Evolutionary conservation across 2,113 vertebrate genomes (phyloP).

Genomic region (Casuarius casuarius): DNA sequence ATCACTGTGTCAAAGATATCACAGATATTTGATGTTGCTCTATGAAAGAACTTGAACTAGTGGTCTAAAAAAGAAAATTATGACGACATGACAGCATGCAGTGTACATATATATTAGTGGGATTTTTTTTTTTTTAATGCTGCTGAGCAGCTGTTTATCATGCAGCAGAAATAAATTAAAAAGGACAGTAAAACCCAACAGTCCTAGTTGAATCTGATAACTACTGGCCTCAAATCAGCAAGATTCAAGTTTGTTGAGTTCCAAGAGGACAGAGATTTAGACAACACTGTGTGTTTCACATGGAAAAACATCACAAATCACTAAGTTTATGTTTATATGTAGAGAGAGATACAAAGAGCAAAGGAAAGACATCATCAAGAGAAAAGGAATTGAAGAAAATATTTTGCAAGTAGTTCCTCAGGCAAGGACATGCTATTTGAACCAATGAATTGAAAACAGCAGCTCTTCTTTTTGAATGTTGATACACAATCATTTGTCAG

Average conservation of each 20-base stretch:
- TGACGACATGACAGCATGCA: background rate
- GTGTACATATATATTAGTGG: background rate
- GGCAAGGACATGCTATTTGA: conserved; percentile 38
- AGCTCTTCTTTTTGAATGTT: conserved; percentile 27
- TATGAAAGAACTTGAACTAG: background rate
- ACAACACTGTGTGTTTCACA: background rate
- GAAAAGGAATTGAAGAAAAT: background rate
- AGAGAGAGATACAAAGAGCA: background rate
- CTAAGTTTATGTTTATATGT: background rate
- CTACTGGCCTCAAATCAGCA: background rate
- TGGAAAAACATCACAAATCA: background rate
- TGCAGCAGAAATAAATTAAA: background rate
- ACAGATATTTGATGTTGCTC: background rate
- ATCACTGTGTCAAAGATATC: background rate
- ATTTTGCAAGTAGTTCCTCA: conserved; percentile 25
- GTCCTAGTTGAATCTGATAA: background rate
- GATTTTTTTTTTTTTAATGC: background rate
- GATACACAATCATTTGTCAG: conserved; percentile 54
- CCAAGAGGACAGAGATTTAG: background rate
- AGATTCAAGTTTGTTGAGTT: background rate
- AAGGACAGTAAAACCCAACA: background rate
- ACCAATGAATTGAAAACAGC: conserved; percentile 30
- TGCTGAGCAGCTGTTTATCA: background rate
- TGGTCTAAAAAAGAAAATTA: background rate
- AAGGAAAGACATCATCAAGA: background rate